Evolutionary conservation across 2,113 vertebrate genomes (phyloP), one percentile per base, ranked within the genome.

Genomic region (Thymallus thymallus): DNA sequence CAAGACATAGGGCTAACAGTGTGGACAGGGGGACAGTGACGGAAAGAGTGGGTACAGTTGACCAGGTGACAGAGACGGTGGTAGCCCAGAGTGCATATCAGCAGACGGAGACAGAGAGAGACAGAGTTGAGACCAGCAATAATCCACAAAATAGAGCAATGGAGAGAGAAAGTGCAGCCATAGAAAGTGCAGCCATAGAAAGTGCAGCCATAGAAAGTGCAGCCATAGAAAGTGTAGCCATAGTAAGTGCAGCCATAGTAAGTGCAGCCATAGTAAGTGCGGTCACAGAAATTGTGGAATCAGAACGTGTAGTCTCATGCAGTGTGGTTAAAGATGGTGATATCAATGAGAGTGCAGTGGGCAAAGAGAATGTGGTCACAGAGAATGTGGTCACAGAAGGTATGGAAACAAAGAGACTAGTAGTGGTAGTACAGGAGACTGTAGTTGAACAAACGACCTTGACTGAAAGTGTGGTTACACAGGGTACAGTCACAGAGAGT

Each of bases 21-120:
- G 88, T 90, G 74, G 90, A 91, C 65, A 76, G 78, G 24, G 81
- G 88, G 45, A 91, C 84, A 10, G 81, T 88, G 80, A 91, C 90
- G 41, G 89, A 81, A 22, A 76, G 74, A 23, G 80, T 78, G 9
- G 78, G 68, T 62, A 89, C 72, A 0, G 85, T 0, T 7, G 79
- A 91, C 77, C 77, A 87, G 64, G 82, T 91, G 46, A 91, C 89
- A 16, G 89, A 90, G 71, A 91, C 89, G 6, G 87, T 87, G 66
- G 81, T 2, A 62, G 87, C 88, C 10, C 80, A 79, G 66, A 90
- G 86, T 72, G 78, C 77, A 30, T 84, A 90, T 0, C 86, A 80
- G 22, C 78, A 80, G 66, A 88, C 78, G 3, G 88, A 90, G 76
- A 91, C 87, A 10, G 89, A 87, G 68, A 26, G 51, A 20, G 81